These are phyloP conservation scores for Tauraco hartlaubi DNA, from an alignment of 2,797 vertebrate genomes.

Conservation along the genomic window DNA sequence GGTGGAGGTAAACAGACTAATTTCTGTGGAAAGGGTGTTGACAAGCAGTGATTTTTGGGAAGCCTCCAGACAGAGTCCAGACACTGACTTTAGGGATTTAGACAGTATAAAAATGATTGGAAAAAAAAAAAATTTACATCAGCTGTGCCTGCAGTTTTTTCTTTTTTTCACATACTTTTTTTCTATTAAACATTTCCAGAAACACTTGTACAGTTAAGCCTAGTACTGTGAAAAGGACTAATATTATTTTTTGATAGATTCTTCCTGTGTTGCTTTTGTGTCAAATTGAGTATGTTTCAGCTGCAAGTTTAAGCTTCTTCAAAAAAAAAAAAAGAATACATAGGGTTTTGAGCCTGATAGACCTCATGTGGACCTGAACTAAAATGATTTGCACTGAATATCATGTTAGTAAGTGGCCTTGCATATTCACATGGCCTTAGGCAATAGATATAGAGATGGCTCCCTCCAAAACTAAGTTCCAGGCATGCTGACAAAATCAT, in stretches of 20 bases:
- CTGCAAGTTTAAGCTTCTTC: neutral
- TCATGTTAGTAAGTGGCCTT: neutral
- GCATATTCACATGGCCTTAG: neutral
- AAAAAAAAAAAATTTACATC: slow-evolving; percentile 21
- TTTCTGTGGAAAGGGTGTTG: slow-evolving; percentile 55
- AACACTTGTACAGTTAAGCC: slow-evolving; percentile 35
- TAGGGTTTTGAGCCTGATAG: neutral
- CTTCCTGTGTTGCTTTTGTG: neutral
- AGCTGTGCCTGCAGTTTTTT: slow-evolving; percentile 35
- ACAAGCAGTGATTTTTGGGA: slow-evolving; percentile 71
- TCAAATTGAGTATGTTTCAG: neutral
- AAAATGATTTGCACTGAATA: neutral
- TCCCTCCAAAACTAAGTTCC: slow-evolving; percentile 14
- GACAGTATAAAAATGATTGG: slow-evolving; percentile 69
- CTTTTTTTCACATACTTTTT: neutral
- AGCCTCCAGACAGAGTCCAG: slow-evolving; percentile 49
- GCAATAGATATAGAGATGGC: neutral
- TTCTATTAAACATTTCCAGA: slow-evolving; percentile 64
- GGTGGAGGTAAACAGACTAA: slow-evolving; percentile 21
- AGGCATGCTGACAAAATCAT: slow-evolving; percentile 25
- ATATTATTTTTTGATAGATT: neutral
- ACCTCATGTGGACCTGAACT: neutral
- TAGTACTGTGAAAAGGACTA: neutral
- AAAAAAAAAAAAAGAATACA: neutral
- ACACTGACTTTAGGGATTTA: slow-evolving; percentile 66